Percentiles rank a stretch among this genome's conserved stretches.
These are phyloP conservation scores for Galagoides demidoff DNA, from an alignment of 2,797 vertebrate species.

Conservation along the genomic window DNA sequence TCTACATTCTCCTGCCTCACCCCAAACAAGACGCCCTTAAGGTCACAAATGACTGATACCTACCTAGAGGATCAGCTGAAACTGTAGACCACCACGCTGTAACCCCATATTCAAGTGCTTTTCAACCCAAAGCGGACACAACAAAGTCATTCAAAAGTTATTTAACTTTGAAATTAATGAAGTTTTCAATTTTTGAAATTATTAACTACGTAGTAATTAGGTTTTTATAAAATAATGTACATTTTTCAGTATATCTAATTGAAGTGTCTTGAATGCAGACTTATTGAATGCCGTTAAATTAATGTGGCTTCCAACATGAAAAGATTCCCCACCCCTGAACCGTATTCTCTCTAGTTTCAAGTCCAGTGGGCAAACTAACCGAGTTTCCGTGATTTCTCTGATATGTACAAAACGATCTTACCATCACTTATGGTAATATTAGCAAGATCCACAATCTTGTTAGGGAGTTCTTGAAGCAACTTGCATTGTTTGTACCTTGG, in stretches of 20 bases:
- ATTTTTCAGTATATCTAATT: background rate
- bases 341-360: background rate
- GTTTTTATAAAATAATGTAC: background rate
- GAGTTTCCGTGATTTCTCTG: background rate
- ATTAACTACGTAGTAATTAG: background rate
- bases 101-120: background rate
- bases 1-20: background rate
- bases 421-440: slow-evolving; percentile 82
- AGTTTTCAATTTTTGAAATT: background rate
- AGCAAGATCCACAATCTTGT: slow-evolving; percentile 83
- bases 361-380: background rate
- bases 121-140: background rate
- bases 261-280: background rate
- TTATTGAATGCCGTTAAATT: background rate
- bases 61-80: background rate
- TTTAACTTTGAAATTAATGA: background rate
- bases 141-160: background rate
- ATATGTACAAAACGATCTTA: slow-evolving; percentile 69
- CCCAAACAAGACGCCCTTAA: background rate
- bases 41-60: background rate
- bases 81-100: background rate
- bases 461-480: slow-evolving; percentile 80
- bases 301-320: background rate
- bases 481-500: slow-evolving; percentile 79
- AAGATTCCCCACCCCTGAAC: background rate